phyloP scores from a whole-genome alignment of 2,888 invertebrate genomes.

The Hanleya hanleyi region DNA sequence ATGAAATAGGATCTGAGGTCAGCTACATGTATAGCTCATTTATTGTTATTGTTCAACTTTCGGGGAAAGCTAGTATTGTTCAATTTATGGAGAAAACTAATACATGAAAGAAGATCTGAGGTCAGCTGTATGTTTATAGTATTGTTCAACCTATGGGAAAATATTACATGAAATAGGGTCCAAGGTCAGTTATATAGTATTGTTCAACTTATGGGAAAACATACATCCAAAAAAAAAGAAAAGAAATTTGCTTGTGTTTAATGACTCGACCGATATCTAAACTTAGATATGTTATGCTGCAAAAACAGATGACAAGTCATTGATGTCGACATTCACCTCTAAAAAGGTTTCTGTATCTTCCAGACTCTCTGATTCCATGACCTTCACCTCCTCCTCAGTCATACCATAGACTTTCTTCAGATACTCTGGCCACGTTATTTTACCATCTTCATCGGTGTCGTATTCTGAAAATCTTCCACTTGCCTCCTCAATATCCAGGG shows the following conservation, averaged over 20 bases:
- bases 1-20: too few species aligned
- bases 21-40: too few species aligned
- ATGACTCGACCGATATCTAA: not conserved
- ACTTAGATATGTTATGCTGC: slow-evolving; percentile 17
- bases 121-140: too few species aligned
- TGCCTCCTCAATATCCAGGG: slow-evolving; percentile 82
- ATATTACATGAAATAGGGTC: too few species aligned
- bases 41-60: too few species aligned
- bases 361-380: slow-evolving; percentile 49
- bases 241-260: not conserved
- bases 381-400: slow-evolving; percentile 74
- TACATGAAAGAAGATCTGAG: too few species aligned
- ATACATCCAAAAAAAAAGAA: not conserved
- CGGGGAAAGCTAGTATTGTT: too few species aligned
- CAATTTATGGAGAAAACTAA: too few species aligned
- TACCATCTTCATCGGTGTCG: slow-evolving; percentile 87
- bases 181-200: not conserved
- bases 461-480: slow-evolving; percentile 86
- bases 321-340: slow-evolving; percentile 40
- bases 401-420: slow-evolving; percentile 90
- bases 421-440: slow-evolving; percentile 92
- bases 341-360: slow-evolving; percentile 51
- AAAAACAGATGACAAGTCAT: not conserved
- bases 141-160: too few species aligned
- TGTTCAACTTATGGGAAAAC: not conserved